phyloP scores from a whole-genome alignment of 1,140 invertebrate species.

The Paralvinella palmiformis region DNA sequence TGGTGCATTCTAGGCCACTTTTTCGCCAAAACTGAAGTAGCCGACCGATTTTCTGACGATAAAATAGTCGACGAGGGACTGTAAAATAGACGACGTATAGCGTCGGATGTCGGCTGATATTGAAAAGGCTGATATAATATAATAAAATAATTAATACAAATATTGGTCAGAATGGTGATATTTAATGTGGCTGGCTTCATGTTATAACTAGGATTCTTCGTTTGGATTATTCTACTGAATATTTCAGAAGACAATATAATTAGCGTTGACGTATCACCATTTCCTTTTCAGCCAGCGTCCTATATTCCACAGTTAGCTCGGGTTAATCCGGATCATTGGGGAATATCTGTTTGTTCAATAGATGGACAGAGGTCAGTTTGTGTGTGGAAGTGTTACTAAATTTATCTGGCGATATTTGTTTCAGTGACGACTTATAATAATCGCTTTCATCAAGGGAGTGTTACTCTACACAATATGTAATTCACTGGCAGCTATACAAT shows the following conservation, averaged over 20 bases:
- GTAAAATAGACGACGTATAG: no score
- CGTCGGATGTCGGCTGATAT: no score
- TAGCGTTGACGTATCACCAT: not conserved
- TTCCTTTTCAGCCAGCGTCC: slow-evolving; percentile 60
- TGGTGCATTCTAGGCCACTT: no score
- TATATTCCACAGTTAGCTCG: slow-evolving; percentile 92
- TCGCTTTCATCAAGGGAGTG: no score
- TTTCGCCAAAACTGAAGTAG: no score
- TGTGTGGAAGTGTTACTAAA: no score
- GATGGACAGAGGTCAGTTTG: slow-evolving; percentile 52
- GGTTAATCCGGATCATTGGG: slow-evolving; percentile 49
- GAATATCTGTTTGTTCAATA: slow-evolving; percentile 52
- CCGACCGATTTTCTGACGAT: no score
- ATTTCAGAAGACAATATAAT: not conserved
- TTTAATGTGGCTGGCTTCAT: not conserved
- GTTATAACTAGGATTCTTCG: not conserved
- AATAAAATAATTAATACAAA: not conserved
- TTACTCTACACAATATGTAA: no score
- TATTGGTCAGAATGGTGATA: not conserved
- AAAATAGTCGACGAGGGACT: no score
- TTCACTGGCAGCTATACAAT: no score
- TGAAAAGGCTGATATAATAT: not conserved
- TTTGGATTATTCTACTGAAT: not conserved
- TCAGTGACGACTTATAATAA: no score
- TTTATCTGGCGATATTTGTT: no score